Evolutionary conservation across 1,140 invertebrate genomes (phyloP).

Genomic region (Calycopis cecrops): DNA sequence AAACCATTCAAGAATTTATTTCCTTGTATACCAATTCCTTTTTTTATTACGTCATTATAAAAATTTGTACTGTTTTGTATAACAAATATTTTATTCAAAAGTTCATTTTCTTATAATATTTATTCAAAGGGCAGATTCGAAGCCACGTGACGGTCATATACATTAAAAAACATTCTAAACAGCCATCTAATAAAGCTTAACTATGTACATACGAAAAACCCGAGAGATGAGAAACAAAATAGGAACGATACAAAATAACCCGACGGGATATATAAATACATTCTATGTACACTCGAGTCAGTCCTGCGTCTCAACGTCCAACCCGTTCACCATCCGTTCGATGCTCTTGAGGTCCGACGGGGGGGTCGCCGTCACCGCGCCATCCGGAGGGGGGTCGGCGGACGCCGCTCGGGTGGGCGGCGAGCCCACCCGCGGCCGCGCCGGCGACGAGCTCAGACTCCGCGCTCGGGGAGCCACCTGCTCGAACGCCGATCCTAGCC

Average conservation of each 20-base stretch:
- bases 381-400: slow-evolving; percentile 70
- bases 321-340: slow-evolving; percentile 96
- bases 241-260: slow-evolving; percentile 72
- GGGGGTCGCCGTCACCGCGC: slow-evolving; percentile 48
- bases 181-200: slow-evolving; percentile 59
- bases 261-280: slow-evolving; percentile 57
- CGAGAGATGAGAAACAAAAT: slow-evolving; percentile 71
- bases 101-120: not conserved
- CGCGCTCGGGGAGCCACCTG: slow-evolving; percentile 84
- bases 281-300: slow-evolving; percentile 68
- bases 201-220: slow-evolving; percentile 69
- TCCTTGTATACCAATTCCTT: too few relatives aligned
- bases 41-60: slow-evolving; percentile 5
- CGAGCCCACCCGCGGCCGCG: slow-evolving; percentile 76
- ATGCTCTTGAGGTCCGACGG: slow-evolving; percentile 93
- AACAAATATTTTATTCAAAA: not conserved
- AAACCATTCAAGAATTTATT: too few relatives aligned
- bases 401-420: slow-evolving; percentile 74
- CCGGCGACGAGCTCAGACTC: slow-evolving; percentile 82
- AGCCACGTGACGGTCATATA: slow-evolving; percentile 22
- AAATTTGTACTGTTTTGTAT: slow-evolving; percentile 2
- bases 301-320: slow-evolving; percentile 83
- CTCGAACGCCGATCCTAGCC: slow-evolving; percentile 86
- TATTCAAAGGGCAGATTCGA: too few relatives aligned
- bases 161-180: slow-evolving; percentile 32